A percentile compares a stretch with the other conserved stretches of the same genome.
These are phyloP conservation scores for Nyctibius grandis DNA, from an alignment of 2,797 vertebrate genomes.

Conservation along the genomic window DNA sequence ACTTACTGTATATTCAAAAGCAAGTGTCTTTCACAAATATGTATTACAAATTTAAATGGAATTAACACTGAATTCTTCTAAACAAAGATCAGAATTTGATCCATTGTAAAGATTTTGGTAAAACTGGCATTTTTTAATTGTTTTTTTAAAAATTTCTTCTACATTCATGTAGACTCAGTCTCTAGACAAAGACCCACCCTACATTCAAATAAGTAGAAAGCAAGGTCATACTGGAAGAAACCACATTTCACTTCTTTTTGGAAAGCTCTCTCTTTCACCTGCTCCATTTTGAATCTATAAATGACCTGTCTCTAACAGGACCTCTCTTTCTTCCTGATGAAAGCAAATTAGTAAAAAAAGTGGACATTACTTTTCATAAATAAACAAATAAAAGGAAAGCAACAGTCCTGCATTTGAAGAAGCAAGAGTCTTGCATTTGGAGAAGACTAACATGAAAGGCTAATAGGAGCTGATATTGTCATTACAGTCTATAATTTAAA, in stretches of 20 bases:
- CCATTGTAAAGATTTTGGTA: not conserved
- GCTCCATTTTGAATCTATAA: not conserved
- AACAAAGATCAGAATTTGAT: not conserved
- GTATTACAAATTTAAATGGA: not conserved
- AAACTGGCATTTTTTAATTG: not conserved
- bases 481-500: not conserved
- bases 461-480: not conserved
- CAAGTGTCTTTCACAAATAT: not conserved
- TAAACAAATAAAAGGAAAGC: not conserved
- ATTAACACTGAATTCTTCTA: not conserved
- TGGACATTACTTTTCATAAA: not conserved
- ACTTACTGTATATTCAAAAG: rapidly evolving
- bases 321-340: no score
- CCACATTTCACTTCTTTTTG: not conserved
- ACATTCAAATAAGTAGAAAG: not conserved
- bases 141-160: not conserved
- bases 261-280: not conserved
- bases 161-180: not conserved
- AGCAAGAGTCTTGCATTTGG: not conserved
- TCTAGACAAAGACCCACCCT: not conserved
- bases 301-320: not conserved
- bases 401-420: not conserved
- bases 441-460: not conserved
- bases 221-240: not conserved
- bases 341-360: not conserved